Evolutionary conservation across 2,113 vertebrate genomes (phyloP), one percentile per base, ranked within the genome.

Genomic region (Silurus meridionalis): DNA sequence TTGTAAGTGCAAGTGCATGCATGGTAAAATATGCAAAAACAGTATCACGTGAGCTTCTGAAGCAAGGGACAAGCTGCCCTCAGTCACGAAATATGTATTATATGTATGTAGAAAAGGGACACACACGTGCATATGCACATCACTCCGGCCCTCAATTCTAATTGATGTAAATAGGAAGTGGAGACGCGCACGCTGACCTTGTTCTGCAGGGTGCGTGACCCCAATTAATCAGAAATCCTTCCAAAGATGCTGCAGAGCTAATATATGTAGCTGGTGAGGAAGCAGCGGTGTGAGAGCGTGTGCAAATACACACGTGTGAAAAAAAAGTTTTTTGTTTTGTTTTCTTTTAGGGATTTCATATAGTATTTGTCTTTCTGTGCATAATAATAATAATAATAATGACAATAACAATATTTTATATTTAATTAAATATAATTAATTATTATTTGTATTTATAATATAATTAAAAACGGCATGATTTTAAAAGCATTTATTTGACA

Each of bases 141-240:
- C 37, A 52, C 21, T 11, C 9, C 53, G 66, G 50, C 50, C 15
- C 63, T 58, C 52, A 96, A 92, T 94, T 96, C 94, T 96, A 97
- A 97, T 96, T 96, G 95, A 96, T 97, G 95, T 96, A 97, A 97
- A 97, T 96, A 94, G 95, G 95, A 69, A 82, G 85, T 80, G 83
- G 77, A 81, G 55, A 94, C 95, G 93, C 94, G 93, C 94, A 90
- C 93, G 92, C 91, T 96, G 97, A 97, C 97, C 96, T 96, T 96
- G 94, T 96, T 96, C 94, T 95, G 93, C 92, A 93, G 91, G 92
- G 94, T 95, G 93, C 88, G 94, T 98, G 94, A 97, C 96, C 96
- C 95, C 96, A 97, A 96, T 97, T 97, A 97, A 97, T 97, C 96
- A 96, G 94, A 95, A 93, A 96, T 96, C 93, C 95, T 93, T 93